Conservation (phyloP, 2,888 invertebrate species). For the Osmoderma eremita region DNA sequence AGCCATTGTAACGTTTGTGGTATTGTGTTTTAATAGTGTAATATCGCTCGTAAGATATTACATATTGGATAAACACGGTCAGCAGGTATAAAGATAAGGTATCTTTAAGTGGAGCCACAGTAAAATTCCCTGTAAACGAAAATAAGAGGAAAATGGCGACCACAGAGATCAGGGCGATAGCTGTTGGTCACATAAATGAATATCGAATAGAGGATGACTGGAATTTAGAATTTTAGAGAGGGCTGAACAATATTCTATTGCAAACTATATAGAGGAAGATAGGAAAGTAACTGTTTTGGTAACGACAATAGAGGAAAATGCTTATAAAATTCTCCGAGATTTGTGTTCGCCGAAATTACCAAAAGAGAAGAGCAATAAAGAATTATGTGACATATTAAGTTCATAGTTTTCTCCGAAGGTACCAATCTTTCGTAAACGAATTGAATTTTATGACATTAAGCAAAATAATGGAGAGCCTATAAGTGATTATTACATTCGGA, state of each 20-base stretch:
- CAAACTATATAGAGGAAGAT: neutral
- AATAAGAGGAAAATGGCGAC: too few relatives aligned
- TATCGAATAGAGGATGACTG: neutral
- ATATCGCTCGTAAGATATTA: too few relatives aligned
- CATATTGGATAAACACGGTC: too few relatives aligned
- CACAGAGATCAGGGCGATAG: too few relatives aligned
- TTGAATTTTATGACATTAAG: constrained; percentile 46
- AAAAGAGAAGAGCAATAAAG: constrained; percentile 47
- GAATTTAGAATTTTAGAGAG: neutral
- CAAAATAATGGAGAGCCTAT: constrained; percentile 45
- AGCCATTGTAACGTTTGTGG: too few relatives aligned
- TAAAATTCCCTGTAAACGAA: too few relatives aligned
- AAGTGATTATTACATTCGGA: constrained; percentile 32
- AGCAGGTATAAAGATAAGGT: too few relatives aligned
- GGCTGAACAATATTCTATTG: neutral
- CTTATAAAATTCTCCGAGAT: constrained; percentile 48
- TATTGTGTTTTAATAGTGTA: too few relatives aligned
- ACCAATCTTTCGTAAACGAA: constrained; percentile 42
- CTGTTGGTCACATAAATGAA: neutral
- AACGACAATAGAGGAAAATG: constrained; percentile 45
- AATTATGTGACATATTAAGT: constrained; percentile 26
- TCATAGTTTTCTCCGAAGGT: too few relatives aligned
- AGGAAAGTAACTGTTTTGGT: constrained; percentile 32
- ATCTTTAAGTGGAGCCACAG: too few relatives aligned
- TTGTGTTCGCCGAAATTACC: constrained; percentile 48